These are phyloP conservation scores for Subacronicta megacephala DNA, from an alignment of 2,888 invertebrate genomes.

Conservation along the genomic window DNA sequence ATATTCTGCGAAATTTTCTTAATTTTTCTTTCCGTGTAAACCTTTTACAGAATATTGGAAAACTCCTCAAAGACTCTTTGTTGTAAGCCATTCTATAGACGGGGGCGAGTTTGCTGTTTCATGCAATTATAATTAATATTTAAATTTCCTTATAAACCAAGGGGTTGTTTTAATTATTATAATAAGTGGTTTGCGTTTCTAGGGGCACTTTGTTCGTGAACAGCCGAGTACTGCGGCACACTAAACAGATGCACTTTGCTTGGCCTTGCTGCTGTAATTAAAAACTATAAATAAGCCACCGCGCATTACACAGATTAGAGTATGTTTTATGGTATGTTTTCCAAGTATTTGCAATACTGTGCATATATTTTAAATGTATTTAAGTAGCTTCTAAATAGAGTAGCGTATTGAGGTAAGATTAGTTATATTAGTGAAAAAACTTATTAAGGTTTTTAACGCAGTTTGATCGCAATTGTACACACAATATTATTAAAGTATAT, in stretches of 20 bases:
- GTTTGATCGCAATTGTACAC: too few relatives aligned
- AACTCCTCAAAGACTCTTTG: too few relatives aligned
- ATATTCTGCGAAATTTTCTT: too few relatives aligned
- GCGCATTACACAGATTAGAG: conserved; percentile 32
- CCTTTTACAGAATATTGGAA: too few relatives aligned
- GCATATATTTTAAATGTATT: too few relatives aligned
- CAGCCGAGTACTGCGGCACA: conserved; percentile 7
- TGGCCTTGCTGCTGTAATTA: conserved; percentile 42
- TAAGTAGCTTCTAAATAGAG: too few relatives aligned
- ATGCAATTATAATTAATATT: conserved; percentile 25
- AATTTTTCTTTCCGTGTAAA: too few relatives aligned
- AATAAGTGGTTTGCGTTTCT: conserved; percentile 44
- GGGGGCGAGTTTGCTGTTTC: neutral
- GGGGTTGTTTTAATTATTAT: conserved; percentile 33
- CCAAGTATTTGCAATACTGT: neutral
- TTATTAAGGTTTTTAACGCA: too few relatives aligned
- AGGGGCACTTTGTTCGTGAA: conserved; percentile 18
- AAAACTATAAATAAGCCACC: conserved; percentile 43
- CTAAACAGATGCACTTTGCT: conserved; percentile 26
- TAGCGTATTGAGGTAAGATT: too few relatives aligned
- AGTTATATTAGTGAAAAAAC: too few relatives aligned
- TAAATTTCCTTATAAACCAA: conserved; percentile 13
- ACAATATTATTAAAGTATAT: too few relatives aligned
- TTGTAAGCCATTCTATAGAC: neutral
- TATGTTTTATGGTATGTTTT: conserved; percentile 24